Evolutionary conservation across 2,888 invertebrate species (phyloP).

Genomic region (Microdon myrmicae): DNA sequence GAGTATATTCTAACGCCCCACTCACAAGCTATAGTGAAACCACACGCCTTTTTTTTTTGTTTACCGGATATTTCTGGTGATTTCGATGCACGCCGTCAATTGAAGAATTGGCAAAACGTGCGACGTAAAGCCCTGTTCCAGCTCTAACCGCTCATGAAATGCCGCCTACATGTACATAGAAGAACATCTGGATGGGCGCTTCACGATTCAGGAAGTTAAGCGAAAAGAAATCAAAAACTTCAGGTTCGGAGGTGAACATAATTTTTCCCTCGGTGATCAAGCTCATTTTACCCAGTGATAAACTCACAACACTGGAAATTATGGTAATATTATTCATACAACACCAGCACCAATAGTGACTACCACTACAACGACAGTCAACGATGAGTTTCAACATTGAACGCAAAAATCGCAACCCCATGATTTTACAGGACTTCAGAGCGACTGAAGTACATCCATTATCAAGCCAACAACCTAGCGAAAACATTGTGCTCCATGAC

Average conservation of each 20-base stretch:
- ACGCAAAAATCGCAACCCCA: constrained; percentile 53
- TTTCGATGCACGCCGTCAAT: constrained; percentile 74
- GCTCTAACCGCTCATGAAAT: constrained; percentile 74
- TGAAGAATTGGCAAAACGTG: constrained; percentile 80
- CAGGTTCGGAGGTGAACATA: constrained; percentile 80
- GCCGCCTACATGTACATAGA: constrained; percentile 88
- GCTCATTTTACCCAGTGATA: constrained; percentile 62
- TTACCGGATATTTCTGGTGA: constrained; percentile 68
- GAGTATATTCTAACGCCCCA: too few relatives aligned
- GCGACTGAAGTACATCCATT: constrained; percentile 36
- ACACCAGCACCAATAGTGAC: constrained; percentile 59
- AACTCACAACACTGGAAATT: constrained; percentile 65
- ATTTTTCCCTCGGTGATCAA: constrained; percentile 73
- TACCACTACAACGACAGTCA: constrained; percentile 45
- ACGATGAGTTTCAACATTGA: constrained; percentile 50
- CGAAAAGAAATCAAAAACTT: constrained; percentile 74
- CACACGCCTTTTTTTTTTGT: too few relatives aligned
- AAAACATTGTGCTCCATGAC: constrained; percentile 59
- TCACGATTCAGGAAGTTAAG: constrained; percentile 86
- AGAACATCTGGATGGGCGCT: constrained; percentile 86
- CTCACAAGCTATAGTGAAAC: too few relatives aligned
- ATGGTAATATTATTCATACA: constrained; percentile 68
- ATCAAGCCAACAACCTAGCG: constrained; percentile 53
- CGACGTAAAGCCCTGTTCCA: constrained; percentile 72
- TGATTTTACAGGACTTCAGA: constrained; percentile 53